These are phyloP conservation scores for Nothobranchius kuhntae DNA, from an alignment of 2,113 vertebrate genomes.

Conservation along the genomic window DNA sequence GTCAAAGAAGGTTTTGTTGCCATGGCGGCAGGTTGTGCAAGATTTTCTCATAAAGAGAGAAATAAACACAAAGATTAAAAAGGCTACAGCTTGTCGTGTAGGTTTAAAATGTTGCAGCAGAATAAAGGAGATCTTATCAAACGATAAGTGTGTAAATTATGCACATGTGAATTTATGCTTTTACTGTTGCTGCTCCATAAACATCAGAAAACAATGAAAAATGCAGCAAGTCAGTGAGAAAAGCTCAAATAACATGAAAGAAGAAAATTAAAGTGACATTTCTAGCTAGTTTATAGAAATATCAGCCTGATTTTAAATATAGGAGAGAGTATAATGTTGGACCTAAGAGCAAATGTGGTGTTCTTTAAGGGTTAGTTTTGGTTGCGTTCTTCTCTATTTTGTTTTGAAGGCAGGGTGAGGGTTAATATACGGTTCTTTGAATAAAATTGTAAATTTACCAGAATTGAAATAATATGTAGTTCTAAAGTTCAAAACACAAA, in stretches of 20 bases:
- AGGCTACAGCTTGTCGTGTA: constrained; percentile 5
- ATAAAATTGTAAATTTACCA: too few relatives aligned
- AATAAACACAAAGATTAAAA: constrained; percentile 19
- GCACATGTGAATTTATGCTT: constrained; percentile 13
- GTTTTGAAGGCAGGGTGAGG: too few relatives aligned
- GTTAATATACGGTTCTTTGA: too few relatives aligned
- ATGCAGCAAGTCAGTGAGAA: constrained; percentile 5
- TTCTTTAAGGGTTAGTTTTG: too few relatives aligned
- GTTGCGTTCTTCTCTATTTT: too few relatives aligned
- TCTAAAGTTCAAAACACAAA: too few relatives aligned
- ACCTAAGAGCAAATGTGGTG: too few relatives aligned
- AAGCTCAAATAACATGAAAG: constrained; percentile 16
- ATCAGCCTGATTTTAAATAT: neutral
- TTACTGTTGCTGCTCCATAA: neutral
- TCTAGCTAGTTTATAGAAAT: too few relatives aligned
- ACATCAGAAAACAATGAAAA: constrained; percentile 10
- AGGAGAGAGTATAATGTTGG: too few relatives aligned
- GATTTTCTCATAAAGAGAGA: constrained; percentile 31
- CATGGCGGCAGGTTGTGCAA: constrained; percentile 50
- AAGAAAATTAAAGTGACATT: neutral
- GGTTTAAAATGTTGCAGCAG: constrained; percentile 2
- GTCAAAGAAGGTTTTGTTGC: constrained; percentile 55
- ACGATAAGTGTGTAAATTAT: constrained; percentile 13
- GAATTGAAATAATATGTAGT: too few relatives aligned
- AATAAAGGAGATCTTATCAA: too few relatives aligned